A percentile compares a stretch with the other conserved stretches of the same genome.
Conservation (phyloP, 2,888 invertebrate genomes). For the Lucinisca nassula region DNA sequence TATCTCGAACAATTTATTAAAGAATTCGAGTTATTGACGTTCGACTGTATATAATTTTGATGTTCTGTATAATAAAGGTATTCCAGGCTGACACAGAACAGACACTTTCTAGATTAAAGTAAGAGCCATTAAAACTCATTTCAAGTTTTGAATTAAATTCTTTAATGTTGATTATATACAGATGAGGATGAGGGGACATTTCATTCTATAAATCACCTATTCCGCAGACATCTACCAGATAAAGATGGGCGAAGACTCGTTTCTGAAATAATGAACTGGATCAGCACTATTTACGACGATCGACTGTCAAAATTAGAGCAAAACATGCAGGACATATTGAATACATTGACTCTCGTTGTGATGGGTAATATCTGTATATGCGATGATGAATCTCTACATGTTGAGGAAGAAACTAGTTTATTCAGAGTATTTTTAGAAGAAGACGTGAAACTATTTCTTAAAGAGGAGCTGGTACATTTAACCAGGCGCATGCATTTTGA, state of each 20-base stretch:
- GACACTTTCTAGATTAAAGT: too few species aligned
- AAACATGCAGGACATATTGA: background rate
- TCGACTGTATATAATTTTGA: too few species aligned
- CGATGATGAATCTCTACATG: background rate
- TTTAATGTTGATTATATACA: too few species aligned
- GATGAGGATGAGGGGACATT: background rate
- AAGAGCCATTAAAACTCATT: too few species aligned
- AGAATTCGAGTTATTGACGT: too few species aligned
- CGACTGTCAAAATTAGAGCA: background rate
- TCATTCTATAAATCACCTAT: background rate
- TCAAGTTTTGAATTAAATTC: too few species aligned
- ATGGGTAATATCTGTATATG: background rate
- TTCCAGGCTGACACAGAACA: too few species aligned
- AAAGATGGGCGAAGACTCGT: background rate
- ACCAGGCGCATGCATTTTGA: background rate
- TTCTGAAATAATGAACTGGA: background rate
- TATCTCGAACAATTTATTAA: too few species aligned
- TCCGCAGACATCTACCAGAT: background rate
- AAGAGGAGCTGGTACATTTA: background rate
- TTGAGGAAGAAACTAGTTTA: background rate
- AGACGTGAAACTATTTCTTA: background rate
- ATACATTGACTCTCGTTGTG: background rate
- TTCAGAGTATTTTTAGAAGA: background rate
- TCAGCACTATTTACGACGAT: background rate
- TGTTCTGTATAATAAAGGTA: too few species aligned